Base-by-base conservation (phyloP, 2,888 invertebrate genomes). In the Choristoneura rosaceana region DNA sequence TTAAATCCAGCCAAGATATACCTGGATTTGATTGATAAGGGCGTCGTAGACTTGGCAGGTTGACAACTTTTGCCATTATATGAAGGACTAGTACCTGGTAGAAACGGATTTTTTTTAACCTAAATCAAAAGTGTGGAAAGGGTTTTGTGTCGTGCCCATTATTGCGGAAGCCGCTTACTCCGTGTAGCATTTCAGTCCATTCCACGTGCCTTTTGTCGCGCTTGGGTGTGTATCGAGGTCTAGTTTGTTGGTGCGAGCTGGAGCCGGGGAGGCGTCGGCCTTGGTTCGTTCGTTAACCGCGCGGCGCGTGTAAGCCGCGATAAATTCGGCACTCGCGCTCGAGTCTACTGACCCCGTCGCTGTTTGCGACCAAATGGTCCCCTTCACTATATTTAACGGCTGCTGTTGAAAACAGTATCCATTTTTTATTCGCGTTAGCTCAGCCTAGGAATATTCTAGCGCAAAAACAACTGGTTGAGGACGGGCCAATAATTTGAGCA, bases 341-440 rank as follows among this genome's bases (percentile, higher is more conserved):
- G 89, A 90, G 93, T 92, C 86, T 93, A 93, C 91, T 93, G 93
- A 93, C 93, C 93, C 93, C 93, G 87, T 77, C 82, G 88, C 83
- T 90, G 91, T 90, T 92, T 88, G 89, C 91, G 90, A 91, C 92
- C 90, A 88, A 91, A 90, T 90, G 86, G 90, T 92, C 90, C 89
- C 90, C 93, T 93, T 91, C 91, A 91, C 91, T 93, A 92, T 92
- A 93, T 93, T 93, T 89, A 93, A 93, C 73, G 73, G 73, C 73
- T 64, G 68, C 68, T 50, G 68, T 73, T 73, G 73, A 73, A 73
- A 73, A 73, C 73, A 73, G 73, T 73, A 75, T 71, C 62, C 68
- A 69, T 73, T 73, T 73, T 71, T 73, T 71, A 62, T 71, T 52
- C 67, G 58, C 62, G 47, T 68, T 71, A 62, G 61, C 66, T 66